These are phyloP conservation scores for Achroia grisella DNA, from an alignment of 1,140 invertebrate genomes.

Conservation along the genomic window DNA sequence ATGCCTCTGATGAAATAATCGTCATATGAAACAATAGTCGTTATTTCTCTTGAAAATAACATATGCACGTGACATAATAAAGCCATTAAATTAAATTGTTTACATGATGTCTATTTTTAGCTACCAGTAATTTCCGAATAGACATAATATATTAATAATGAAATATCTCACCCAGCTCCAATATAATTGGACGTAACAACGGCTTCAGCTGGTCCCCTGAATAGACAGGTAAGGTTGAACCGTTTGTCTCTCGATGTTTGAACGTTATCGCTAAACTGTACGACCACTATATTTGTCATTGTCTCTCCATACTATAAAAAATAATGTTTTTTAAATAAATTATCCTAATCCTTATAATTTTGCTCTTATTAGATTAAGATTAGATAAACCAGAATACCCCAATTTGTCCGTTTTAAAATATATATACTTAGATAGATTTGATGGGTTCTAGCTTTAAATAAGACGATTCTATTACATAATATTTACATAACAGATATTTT, in stretches of 20 bases:
- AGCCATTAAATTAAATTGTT: neutral
- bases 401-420: no score
- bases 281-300: conserved; percentile 95
- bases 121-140: conserved; percentile 7
- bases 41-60: neutral
- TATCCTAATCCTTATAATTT: no score
- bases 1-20: no score
- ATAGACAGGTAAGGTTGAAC: conserved; percentile 93
- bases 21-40: neutral
- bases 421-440: no score
- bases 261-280: conserved; percentile 94
- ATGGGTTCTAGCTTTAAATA: no score
- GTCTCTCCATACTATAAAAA: conserved; percentile 87
- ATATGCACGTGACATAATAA: neutral
- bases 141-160: conserved; percentile 1
- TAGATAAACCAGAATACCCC: no score
- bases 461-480: no score
- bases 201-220: conserved; percentile 92
- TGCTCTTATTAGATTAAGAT: no score
- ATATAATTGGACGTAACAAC: conserved; percentile 95
- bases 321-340: no score
- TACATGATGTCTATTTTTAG: no score
- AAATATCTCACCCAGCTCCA: conserved; percentile 84
- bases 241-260: conserved; percentile 93
- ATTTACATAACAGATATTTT: no score